phyloP scores from a whole-genome alignment of 2,113 vertebrate species.

The Centrocercus urophasianus region DNA sequence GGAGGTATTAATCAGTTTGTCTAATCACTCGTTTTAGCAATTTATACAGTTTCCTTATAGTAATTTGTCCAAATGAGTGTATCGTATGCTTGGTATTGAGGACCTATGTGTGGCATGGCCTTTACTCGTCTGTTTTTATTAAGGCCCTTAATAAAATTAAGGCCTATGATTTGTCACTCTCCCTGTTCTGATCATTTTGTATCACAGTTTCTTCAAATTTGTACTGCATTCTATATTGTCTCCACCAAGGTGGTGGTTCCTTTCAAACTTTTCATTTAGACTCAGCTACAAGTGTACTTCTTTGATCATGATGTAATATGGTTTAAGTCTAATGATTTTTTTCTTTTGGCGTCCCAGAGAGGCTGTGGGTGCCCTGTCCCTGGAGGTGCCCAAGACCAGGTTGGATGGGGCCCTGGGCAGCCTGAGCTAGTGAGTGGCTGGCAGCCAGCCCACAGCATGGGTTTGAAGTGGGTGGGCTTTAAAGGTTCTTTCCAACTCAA shows the following conservation, averaged over 20 bases:
- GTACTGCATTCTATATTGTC: neutral
- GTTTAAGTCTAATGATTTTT: neutral
- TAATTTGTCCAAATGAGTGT: neutral
- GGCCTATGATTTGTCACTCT: neutral
- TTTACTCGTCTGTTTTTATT: neutral
- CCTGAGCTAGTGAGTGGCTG: no score
- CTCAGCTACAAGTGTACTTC: fast-evolving
- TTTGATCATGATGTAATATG: neutral
- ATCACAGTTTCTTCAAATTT: neutral
- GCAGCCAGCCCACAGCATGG: no score
- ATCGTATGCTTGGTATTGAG: neutral
- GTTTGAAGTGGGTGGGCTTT: neutral
- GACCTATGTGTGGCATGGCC: neutral
- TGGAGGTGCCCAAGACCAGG: no score
- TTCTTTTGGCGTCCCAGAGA: neutral
- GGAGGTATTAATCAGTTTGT: neutral
- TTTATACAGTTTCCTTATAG: neutral
- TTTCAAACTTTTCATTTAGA: neutral
- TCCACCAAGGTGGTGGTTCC: neutral
- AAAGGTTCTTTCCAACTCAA: no score
- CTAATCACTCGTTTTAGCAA: neutral
- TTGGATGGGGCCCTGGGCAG: no score
- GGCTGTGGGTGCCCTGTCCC: no score
- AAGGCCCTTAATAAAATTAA: neutral
- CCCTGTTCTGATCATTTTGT: neutral